These are phyloP conservation scores for Microplitis deprimator DNA, from an alignment of 2,888 invertebrate species.

Conservation along the genomic window DNA sequence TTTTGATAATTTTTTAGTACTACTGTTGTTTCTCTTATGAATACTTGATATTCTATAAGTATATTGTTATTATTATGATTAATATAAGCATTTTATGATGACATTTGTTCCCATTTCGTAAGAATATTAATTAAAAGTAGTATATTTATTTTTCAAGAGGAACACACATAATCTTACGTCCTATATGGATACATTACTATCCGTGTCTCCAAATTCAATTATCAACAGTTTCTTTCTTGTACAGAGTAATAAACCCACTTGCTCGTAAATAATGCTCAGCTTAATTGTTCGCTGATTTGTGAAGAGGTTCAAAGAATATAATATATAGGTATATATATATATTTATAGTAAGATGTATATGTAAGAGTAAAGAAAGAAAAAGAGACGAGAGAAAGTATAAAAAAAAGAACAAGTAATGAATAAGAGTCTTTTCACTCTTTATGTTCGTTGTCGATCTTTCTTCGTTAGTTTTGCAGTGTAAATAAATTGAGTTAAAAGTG, in stretches of 20 bases:
- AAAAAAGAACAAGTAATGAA: not conserved
- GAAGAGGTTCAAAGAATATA: slow-evolving; percentile 32
- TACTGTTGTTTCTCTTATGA: not conserved
- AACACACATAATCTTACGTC: not conserved
- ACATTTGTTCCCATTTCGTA: not conserved
- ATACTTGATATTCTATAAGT: not conserved
- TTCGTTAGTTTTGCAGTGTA: slow-evolving; percentile 20
- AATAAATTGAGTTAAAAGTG: slow-evolving; percentile 24
- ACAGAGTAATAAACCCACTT: slow-evolving; percentile 26
- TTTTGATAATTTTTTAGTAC: not conserved
- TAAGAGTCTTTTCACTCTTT: slow-evolving; percentile 42
- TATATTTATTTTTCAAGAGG: not conserved
- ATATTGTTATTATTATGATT: not conserved
- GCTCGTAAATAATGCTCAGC: slow-evolving; percentile 56
- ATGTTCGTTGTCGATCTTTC: slow-evolving; percentile 31
- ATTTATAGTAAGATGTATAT: not conserved
- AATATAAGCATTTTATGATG: not conserved
- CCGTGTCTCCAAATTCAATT: slow-evolving; percentile 11
- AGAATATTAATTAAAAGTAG: not conserved
- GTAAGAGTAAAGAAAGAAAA: slow-evolving; percentile 27
- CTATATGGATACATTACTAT: not conserved
- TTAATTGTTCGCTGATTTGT: slow-evolving; percentile 53
- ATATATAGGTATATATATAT: not conserved
- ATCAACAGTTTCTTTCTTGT: slow-evolving; percentile 5
- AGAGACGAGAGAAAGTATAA: not conserved